Evolutionary conservation across 2,113 vertebrate species (phyloP).

Genomic region (Lynx canadensis): DNA sequence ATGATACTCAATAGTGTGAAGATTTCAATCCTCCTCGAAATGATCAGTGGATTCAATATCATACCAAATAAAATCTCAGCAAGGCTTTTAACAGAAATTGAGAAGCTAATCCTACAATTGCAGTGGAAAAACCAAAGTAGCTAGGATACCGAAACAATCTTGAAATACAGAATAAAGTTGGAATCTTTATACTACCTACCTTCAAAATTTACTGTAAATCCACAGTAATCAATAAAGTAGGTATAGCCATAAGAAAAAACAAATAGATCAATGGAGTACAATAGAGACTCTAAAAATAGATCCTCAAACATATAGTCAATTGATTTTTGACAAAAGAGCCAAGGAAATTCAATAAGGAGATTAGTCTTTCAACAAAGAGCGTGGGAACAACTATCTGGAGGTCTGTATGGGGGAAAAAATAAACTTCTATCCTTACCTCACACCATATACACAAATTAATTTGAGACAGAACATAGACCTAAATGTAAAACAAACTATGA

Average conservation of each 20-base stretch:
- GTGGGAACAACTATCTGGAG: neutral
- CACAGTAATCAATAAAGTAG: neutral
- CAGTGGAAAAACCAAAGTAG: neutral
- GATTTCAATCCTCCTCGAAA: neutral
- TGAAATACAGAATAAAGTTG: neutral
- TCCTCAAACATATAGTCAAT: neutral
- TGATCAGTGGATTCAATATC: neutral
- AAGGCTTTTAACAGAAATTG: neutral
- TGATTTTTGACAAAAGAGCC: constrained; percentile 37
- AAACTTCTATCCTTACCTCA: neutral
- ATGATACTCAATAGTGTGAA: neutral
- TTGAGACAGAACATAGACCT: neutral
- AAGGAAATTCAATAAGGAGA: constrained; percentile 43
- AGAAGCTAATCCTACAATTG: neutral
- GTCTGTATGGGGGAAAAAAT: neutral
- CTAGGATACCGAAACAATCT: neutral
- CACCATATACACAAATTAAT: neutral
- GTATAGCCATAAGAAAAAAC: neutral
- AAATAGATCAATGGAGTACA: neutral
- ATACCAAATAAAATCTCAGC: constrained; percentile 1
- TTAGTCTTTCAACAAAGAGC: neutral
- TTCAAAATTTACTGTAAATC: constrained; percentile 48
- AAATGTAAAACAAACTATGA: neutral
- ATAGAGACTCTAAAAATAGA: constrained; percentile 24
- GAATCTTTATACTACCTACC: neutral